phyloP scores from a whole-genome alignment of 2,797 vertebrate genomes.

The Columba guinea region DNA sequence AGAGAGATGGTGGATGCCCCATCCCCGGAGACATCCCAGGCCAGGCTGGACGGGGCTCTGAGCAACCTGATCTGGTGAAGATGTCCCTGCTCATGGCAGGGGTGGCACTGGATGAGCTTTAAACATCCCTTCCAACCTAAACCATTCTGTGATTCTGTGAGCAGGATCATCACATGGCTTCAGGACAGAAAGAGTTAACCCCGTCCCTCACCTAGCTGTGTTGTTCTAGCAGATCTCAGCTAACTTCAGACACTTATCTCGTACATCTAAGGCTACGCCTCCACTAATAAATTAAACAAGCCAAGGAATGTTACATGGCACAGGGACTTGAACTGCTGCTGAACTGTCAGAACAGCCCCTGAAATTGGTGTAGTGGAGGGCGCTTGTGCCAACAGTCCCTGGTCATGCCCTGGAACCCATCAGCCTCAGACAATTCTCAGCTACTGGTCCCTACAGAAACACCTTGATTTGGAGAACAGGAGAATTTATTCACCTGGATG shows the following conservation, averaged over 20 bases:
- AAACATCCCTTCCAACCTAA: no score
- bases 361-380: not conserved
- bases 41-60: no score
- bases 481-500: not conserved
- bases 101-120: no score
- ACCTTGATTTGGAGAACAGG: not conserved
- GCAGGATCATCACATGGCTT: not conserved
- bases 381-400: not conserved
- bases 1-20: no score
- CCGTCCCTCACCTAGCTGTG: not conserved
- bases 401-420: not conserved
- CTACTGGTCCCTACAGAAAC: not conserved
- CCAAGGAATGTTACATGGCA: not conserved
- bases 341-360: not conserved
- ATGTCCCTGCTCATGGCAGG: no score
- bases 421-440: not conserved
- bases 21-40: no score
- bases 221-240: not conserved
- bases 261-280: not conserved
- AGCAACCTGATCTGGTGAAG: no score
- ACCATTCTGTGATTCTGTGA: not conserved
- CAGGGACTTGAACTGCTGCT: not conserved
- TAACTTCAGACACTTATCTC: not conserved
- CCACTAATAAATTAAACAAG: not conserved
- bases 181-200: not conserved